Conservation (phyloP, 1,140 invertebrate genomes). For the Patella vulgata region DNA sequence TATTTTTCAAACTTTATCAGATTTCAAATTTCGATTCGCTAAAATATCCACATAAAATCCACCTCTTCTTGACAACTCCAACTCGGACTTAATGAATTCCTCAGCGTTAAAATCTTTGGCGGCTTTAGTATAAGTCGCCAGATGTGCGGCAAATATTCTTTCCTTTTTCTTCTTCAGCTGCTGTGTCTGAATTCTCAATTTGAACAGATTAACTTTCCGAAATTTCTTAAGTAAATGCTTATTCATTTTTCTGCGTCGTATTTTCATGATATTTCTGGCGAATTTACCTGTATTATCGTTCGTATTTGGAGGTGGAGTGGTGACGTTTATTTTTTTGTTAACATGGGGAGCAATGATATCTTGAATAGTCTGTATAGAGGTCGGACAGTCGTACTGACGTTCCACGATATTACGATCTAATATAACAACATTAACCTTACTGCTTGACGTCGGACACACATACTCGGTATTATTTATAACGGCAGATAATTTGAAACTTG, state of each 20-base stretch:
- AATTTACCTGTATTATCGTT: conserved; percentile 12
- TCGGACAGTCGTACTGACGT: too few species aligned
- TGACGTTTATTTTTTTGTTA: not conserved
- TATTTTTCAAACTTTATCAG: too few species aligned
- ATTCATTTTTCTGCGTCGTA: conserved; percentile 34
- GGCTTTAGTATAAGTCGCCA: conserved; percentile 14
- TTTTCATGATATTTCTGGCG: conserved; percentile 26
- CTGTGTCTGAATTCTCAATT: conserved; percentile 13
- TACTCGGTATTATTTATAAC: too few species aligned
- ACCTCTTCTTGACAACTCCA: conserved; percentile 28
- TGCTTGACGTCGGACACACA: too few species aligned
- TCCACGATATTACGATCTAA: too few species aligned
- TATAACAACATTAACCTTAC: not conserved
- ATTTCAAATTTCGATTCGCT: not conserved
- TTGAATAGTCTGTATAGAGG: not conserved
- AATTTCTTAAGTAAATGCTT: conserved; percentile 28
- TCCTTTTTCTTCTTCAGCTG: conserved; percentile 17
- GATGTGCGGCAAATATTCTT: conserved; percentile 15
- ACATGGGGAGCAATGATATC: not conserved
- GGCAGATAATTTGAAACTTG: too few species aligned
- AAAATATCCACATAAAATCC: conserved; percentile 29
- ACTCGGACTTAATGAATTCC: conserved; percentile 26
- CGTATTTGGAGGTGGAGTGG: not conserved
- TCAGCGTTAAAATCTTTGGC: conserved; percentile 28
- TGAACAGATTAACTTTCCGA: conserved; percentile 22